phyloP scores from a whole-genome alignment of 2,113 vertebrate species.

The Rhinolophus ferrumequinum region DNA sequence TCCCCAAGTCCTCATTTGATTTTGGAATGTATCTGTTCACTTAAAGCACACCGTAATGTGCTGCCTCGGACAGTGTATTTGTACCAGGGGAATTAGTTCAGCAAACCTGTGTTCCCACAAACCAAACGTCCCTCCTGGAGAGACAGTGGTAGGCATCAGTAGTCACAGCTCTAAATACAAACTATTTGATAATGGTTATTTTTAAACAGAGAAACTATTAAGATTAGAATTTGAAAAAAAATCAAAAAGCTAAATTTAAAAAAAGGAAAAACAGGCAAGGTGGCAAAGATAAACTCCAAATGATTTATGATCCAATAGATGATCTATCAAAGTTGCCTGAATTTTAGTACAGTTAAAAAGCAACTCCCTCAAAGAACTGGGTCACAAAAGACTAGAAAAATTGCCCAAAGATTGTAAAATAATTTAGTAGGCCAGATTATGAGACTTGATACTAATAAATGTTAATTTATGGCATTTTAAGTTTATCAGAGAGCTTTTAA shows the following conservation, averaged over 20 bases:
- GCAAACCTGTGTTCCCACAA: conserved; percentile 23
- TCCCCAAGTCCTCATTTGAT: conserved; percentile 71
- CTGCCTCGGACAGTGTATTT: neutral
- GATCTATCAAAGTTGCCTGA: neutral
- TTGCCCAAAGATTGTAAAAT: neutral
- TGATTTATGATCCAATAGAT: neutral
- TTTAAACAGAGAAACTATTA: conserved; percentile 36
- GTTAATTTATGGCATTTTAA: neutral
- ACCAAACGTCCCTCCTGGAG: neutral
- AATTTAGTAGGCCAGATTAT: neutral
- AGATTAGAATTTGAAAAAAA: neutral
- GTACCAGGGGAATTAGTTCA: conserved; percentile 36
- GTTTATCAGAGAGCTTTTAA: neutral
- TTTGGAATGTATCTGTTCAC: conserved; percentile 73
- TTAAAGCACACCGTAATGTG: conserved; percentile 43
- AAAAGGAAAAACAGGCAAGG: neutral
- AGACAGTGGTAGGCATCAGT: neutral
- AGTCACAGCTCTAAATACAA: neutral
- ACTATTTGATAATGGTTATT: conserved; percentile 3
- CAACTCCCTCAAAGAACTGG: neutral
- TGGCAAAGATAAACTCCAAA: neutral
- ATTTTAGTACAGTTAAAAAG: neutral
- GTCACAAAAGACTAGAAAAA: conserved; percentile 18
- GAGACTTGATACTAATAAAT: neutral
- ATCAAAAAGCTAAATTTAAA: neutral